These are phyloP conservation scores for Alouatta palliata DNA, from an alignment of 2,113 vertebrate species.

Conservation along the genomic window DNA sequence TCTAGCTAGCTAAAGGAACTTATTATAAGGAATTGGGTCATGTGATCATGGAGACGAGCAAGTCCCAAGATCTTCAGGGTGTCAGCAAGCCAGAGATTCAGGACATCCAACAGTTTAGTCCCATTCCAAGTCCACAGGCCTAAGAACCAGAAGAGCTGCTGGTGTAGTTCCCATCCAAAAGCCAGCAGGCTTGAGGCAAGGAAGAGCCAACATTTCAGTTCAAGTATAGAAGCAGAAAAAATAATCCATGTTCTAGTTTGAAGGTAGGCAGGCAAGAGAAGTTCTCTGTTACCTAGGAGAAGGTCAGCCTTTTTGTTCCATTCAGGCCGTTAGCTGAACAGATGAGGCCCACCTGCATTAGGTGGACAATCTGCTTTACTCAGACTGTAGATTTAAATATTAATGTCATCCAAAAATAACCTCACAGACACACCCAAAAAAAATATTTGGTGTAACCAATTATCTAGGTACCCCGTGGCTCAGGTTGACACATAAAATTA, in stretches of 20 bases:
- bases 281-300: not conserved
- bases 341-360: not conserved
- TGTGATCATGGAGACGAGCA: not conserved
- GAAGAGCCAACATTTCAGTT: not conserved
- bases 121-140: not conserved
- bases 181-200: not conserved
- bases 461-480: not conserved
- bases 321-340: not conserved
- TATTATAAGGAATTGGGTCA: not conserved
- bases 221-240: not conserved
- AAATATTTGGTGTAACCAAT: not conserved
- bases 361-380: not conserved
- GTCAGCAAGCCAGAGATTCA: not conserved
- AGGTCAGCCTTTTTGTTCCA: not conserved
- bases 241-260: not conserved
- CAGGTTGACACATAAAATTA: not conserved
- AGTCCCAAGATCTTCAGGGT: not conserved
- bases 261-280: not conserved
- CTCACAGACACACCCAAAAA: not conserved
- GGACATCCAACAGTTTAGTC: not conserved
- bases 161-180: not conserved
- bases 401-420: not conserved
- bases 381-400: not conserved
- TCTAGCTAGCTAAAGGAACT: not conserved
- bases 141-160: not conserved